These are phyloP conservation scores for Pseudochirops corinnae DNA, from an alignment of 2,797 vertebrate genomes.

Conservation along the genomic window DNA sequence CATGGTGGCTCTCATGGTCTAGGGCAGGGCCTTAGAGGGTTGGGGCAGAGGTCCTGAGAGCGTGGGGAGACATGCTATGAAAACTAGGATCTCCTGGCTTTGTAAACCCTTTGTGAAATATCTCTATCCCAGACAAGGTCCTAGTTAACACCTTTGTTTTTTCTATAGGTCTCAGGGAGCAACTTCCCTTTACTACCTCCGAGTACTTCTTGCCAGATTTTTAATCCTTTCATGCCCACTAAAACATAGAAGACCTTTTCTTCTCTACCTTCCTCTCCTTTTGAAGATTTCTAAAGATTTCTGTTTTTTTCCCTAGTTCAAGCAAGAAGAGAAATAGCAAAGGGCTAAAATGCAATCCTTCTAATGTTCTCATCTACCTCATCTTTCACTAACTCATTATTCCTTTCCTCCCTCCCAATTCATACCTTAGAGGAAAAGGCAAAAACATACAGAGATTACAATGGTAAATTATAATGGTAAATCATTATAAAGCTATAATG, in stretches of 20 bases:
- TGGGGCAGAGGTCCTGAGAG: background rate
- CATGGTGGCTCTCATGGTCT: background rate
- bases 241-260: background rate
- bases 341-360: background rate
- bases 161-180: background rate
- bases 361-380: background rate
- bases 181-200: background rate
- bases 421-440: background rate
- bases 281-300: constrained; percentile 1
- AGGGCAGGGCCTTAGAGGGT: background rate
- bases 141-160: background rate
- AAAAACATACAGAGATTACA: background rate
- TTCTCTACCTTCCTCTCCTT: background rate
- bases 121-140: background rate
- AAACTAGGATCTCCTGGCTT: background rate
- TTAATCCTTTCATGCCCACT: background rate
- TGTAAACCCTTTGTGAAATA: background rate
- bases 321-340: background rate
- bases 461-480: background rate
- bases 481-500: background rate
- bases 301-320: background rate
- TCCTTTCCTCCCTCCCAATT: background rate
- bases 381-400: background rate
- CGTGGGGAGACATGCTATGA: background rate
- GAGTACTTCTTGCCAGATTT: background rate